phyloP scores from a whole-genome alignment of 2,113 vertebrate species.

The Mormoops blainvillei region DNA sequence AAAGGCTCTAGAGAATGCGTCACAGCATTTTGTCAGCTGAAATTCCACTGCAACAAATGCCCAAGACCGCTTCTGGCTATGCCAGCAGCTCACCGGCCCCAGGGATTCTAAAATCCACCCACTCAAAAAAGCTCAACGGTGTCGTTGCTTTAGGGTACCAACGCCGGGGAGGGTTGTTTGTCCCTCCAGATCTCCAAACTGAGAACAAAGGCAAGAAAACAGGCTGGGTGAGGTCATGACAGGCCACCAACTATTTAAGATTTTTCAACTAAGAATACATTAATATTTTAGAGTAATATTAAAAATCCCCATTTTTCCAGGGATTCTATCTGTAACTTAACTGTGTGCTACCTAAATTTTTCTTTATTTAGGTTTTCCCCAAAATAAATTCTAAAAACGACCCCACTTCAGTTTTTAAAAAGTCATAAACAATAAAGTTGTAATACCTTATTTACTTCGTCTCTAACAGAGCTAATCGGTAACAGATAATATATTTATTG shows the following conservation, averaged over 20 bases:
- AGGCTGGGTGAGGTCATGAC: background rate
- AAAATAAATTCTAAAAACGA: constrained; percentile 9
- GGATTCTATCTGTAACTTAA: background rate
- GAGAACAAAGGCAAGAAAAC: background rate
- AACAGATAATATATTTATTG: constrained; percentile 1
- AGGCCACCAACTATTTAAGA: background rate
- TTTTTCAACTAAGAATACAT: background rate
- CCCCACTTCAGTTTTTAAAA: background rate
- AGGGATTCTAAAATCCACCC: background rate
- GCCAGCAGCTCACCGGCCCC: background rate
- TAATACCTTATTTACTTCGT: constrained; percentile 31
- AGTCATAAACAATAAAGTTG: constrained; percentile 38
- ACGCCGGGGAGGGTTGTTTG: background rate
- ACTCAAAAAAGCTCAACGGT: background rate
- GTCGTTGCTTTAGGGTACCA: background rate
- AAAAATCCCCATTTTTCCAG: background rate
- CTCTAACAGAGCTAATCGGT: constrained; percentile 39
- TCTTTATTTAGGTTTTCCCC: background rate
- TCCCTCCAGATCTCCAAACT: background rate
- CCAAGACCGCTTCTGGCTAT: background rate
- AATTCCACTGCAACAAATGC: background rate
- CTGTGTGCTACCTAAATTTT: background rate
- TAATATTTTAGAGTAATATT: background rate
- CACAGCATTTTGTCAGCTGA: background rate
- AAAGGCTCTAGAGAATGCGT: background rate